Evolutionary conservation across 1,140 invertebrate genomes (phyloP), one percentile per base, ranked within the genome.

Genomic region (Pseudobourletiella spinata): DNA sequence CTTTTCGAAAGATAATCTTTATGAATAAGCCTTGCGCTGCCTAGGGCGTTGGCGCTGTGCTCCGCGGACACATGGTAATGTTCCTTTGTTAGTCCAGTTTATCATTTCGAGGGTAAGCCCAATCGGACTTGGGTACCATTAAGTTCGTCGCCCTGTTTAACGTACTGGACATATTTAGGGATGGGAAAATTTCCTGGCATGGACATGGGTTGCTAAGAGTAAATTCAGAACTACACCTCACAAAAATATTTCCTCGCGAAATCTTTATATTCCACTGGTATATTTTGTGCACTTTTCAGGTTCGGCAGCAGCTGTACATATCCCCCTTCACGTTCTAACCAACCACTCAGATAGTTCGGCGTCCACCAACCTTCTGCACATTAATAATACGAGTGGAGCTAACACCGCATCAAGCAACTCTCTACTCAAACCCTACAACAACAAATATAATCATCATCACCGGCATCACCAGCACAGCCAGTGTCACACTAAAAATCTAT

Each of bases 261-360:
- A 14, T 42, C 35, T 18, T 42, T 42, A 14, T 42, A 18, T 42
- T 42, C 35, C 18, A 42, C 35, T 42, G 35, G 18, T 14, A 42
- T 42, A 42, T 14, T 14, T 42, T 42, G 35, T 14, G 35, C 35
- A 42, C 35, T 42, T 42, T 18, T 42, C 44, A 64, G 63, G 63
- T 59, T 64, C 63, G 48, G 57, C 50, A 52, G 20, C 35, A 32
- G 24, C 46, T 39, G 63, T 59, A 18, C 62, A 64, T 51, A 64
- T 64, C 52, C 63, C 57, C 20, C 57, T 64, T 1, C 57, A 64
- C 30, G 57, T 59, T n/a, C 32, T 64, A 42, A 58, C 57, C 30
- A 64, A 61, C 46, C 46, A 48, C 22, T 11, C 46, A 11, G 46
- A 48, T 18, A 48, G 11, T 11, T 11, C 46, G 18, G 16, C 46